Conservation (phyloP, 64 coral and sea anemone genomes). For the Anthopleura sola region DNA sequence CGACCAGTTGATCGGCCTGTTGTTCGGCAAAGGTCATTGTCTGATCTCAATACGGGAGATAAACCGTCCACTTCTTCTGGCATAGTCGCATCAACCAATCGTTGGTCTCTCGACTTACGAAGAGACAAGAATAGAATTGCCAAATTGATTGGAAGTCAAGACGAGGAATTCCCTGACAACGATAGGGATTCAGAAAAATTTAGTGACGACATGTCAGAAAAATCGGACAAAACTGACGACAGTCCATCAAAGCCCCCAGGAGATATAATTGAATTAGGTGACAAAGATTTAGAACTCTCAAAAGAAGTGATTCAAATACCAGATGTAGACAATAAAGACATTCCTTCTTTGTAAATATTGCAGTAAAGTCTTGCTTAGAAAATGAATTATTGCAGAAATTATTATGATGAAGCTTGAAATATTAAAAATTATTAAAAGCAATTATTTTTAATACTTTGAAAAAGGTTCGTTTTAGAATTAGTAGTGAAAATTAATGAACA, state of each 20-base stretch:
- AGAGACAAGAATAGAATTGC: neutral
- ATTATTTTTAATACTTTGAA: conserved; percentile 11
- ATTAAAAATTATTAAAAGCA: neutral
- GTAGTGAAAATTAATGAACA: neutral
- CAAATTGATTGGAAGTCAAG: neutral
- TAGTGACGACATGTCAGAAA: conserved; percentile 17
- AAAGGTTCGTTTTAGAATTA: conserved; percentile 10
- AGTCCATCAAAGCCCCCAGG: neutral
- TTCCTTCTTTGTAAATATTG: neutral
- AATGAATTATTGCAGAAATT: neutral
- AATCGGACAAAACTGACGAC: conserved; percentile 13
- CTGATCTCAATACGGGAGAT: conserved; percentile 15
- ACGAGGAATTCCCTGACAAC: neutral
- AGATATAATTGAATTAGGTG: neutral
- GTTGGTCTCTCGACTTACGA: neutral
- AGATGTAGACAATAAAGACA: conserved; percentile 10
- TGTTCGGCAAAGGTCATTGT: conserved; percentile 49
- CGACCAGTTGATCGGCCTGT: conserved; percentile 26
- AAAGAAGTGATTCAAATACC: neutral
- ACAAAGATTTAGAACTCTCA: conserved; percentile 1
- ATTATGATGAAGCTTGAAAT: neutral
- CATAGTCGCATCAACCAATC: neutral
- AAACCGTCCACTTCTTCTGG: neutral
- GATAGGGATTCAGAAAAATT: conserved; percentile 7
- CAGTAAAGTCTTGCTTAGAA: neutral